Percentiles rank a stretch among this genome's conserved stretches.
phyloP scores from a whole-genome alignment of 2,113 vertebrate genomes.

The Myotis davidii region DNA sequence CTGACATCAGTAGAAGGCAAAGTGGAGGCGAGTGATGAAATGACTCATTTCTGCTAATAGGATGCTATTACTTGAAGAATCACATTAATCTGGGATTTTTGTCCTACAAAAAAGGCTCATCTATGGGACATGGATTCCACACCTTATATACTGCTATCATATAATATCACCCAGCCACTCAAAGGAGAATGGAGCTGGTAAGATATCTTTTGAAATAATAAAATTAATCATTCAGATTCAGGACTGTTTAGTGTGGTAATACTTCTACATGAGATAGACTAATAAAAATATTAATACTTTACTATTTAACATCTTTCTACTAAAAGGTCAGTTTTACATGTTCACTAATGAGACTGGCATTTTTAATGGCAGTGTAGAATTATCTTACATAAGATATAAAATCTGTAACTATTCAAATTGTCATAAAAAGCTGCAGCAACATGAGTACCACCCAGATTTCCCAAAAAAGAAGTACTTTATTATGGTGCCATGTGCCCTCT shows the following conservation, averaged over 20 bases:
- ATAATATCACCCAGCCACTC: not conserved
- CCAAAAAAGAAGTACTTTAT: not conserved
- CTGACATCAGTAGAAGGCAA: slow-evolving; percentile 32
- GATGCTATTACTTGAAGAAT: slow-evolving; percentile 45
- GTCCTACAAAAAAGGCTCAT: not conserved
- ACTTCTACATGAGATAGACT: not conserved
- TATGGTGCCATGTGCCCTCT: no score
- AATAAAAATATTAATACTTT: not conserved
- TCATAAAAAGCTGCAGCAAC: slow-evolving; percentile 1
- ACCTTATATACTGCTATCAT: not conserved
- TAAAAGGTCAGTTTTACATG: slow-evolving; percentile 34
- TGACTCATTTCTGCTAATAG: slow-evolving; percentile 37
- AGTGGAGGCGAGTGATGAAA: slow-evolving; percentile 46
- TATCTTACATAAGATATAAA: not conserved
- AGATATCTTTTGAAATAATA: not conserved
- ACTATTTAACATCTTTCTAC: slow-evolving; percentile 1
- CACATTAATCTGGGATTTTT: slow-evolving; percentile 53
- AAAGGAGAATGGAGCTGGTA: not conserved
- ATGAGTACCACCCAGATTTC: not conserved
- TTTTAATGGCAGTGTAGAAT: not conserved
- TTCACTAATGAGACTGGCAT: not conserved
- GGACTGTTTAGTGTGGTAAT: not conserved
- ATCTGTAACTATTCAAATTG: slow-evolving; percentile 31
- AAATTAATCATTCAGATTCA: slow-evolving; percentile 24
- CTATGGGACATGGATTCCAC: not conserved